These are phyloP conservation scores for Agelastica alni DNA, from an alignment of 2,888 invertebrate genomes.

Conservation along the genomic window DNA sequence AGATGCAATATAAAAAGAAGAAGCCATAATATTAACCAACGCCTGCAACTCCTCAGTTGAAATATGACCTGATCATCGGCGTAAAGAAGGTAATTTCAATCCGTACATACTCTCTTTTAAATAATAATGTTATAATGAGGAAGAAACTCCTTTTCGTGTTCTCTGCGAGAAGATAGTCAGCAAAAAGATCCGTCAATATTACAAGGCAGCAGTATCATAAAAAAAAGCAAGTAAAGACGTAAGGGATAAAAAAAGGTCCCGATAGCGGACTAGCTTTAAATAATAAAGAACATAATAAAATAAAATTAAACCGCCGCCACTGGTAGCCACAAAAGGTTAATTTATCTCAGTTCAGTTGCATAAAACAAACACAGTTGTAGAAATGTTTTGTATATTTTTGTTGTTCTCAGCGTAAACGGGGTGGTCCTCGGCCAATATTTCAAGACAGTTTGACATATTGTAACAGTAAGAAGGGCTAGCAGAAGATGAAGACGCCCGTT, in stretches of 20 bases:
- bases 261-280: not conserved
- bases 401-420: constrained; percentile 34
- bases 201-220: too few relatives aligned
- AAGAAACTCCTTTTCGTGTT: too few relatives aligned
- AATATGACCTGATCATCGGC: too few relatives aligned
- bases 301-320: not conserved
- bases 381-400: constrained; percentile 20
- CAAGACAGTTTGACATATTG: constrained; percentile 31
- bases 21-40: too few relatives aligned
- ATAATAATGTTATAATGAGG: too few relatives aligned
- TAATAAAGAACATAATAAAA: not conserved
- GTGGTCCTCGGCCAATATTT: constrained; percentile 38
- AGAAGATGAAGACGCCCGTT: constrained; percentile 22
- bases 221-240: too few relatives aligned
- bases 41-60: too few relatives aligned
- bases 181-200: too few relatives aligned
- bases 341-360: constrained; percentile 24
- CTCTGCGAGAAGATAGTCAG: too few relatives aligned
- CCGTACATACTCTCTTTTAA: too few relatives aligned
- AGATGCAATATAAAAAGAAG: too few relatives aligned
- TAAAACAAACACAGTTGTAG: constrained; percentile 18
- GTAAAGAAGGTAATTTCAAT: too few relatives aligned
- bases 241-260: not conserved
- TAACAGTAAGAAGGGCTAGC: constrained; percentile 20
- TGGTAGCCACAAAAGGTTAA: not conserved